Evolutionary conservation across 2,888 invertebrate species (phyloP), one percentile per base, ranked within the genome.

Genomic region (Hirtodrosophila trivittata): DNA sequence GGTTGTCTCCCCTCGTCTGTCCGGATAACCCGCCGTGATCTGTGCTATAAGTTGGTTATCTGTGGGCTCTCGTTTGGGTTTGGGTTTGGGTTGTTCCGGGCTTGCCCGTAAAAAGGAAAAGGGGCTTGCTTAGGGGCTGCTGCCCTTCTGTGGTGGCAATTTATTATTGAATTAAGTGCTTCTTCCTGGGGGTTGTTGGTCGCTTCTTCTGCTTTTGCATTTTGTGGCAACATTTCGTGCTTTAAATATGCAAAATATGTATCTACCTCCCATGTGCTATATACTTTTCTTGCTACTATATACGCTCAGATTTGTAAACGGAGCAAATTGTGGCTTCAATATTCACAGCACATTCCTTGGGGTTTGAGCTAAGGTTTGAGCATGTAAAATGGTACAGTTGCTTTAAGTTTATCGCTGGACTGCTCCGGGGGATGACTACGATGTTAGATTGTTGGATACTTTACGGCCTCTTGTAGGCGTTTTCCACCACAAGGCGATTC

Each of bases 141-240:
- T 65, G 60, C 65, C 67, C 75, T 59, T 58, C 52, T 68, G 64
- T 50, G 75, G 75, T 70, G 82, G 82, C 82, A 83, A 84, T 84
- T 84, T 84, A 84, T 84, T 84, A 84, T 84, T 84, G 76, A 87
- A 87, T 84, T 84, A 87, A 87, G 83, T 76, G 86, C 64, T 75
- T 70, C 68, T 56, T 60, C 45, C 55, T 66, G 64, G 68, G 83
- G 80, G 80, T 77, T 68, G 72, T 41, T 73, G 37, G 25, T 33
- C n/a, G 13, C 42, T 35, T 39, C 3, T 35, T 41, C 39, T 26
- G 59, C 51, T 65, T 57, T 35, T 45, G 43, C 46, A 14, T 49
- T 42, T 72, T 63, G 41, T 45, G 47, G 51, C 63, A 66, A 67
- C 52, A 2, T 68, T 58, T 71, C 41, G 37, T 45, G 60, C 49